phyloP scores from a whole-genome alignment of 2,797 vertebrate genomes.

The Urocyon cinereoargenteus region DNA sequence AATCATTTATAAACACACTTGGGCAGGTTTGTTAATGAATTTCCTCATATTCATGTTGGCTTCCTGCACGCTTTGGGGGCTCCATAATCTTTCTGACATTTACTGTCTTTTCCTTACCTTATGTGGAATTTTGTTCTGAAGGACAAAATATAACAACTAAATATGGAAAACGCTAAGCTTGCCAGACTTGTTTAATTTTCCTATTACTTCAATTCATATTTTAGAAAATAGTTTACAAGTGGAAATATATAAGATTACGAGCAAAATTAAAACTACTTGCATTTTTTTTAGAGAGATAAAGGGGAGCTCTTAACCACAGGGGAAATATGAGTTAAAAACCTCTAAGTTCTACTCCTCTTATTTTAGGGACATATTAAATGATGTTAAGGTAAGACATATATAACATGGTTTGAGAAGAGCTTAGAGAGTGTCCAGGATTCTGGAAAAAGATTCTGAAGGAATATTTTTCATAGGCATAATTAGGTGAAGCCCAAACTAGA shows the following conservation, averaged over 20 bases:
- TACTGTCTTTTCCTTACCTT: conserved; percentile 68
- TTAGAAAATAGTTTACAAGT: conserved; percentile 61
- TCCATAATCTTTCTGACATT: conserved; percentile 49
- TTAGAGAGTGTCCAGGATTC: neutral
- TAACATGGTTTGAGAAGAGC: neutral
- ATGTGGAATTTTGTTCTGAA: conserved; percentile 59
- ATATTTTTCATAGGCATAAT: neutral
- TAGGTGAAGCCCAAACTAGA: neutral
- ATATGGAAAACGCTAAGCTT: conserved; percentile 64
- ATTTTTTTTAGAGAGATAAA: conserved; percentile 84
- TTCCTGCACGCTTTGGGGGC: conserved; percentile 5
- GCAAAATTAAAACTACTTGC: conserved; percentile 62
- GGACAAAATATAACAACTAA: conserved; percentile 50
- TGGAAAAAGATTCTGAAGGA: neutral
- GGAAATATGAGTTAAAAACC: conserved; percentile 86
- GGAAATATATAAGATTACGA: conserved; percentile 32
- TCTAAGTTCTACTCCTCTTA: neutral
- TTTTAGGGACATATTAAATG: conserved; percentile 42
- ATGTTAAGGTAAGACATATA: neutral
- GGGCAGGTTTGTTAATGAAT: neutral
- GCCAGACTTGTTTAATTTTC: conserved; percentile 65
- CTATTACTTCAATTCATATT: conserved; percentile 67
- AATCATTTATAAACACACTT: conserved; percentile 55
- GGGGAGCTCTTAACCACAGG: conserved; percentile 87
- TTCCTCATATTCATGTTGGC: conserved; percentile 63